Evolutionary conservation across 23 tunicate species (phyloP).

Genomic region (Pegea sp.): DNA sequence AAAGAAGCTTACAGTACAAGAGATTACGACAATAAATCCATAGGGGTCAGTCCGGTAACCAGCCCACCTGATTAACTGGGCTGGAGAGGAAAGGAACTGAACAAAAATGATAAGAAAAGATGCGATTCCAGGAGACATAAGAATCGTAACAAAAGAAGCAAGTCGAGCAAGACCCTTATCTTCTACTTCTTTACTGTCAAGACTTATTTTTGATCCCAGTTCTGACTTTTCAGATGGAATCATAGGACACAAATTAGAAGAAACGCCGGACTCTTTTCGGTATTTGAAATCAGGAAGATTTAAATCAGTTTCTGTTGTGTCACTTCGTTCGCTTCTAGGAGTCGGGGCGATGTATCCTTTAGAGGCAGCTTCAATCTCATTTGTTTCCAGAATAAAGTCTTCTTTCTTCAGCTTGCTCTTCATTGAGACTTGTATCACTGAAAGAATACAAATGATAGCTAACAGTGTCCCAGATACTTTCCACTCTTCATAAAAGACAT

Average conservation of each 20-base stretch:
- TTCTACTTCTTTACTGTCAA: not conserved
- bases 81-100: not conserved
- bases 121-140: not conserved
- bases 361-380: too few species aligned
- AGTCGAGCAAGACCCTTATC: not conserved
- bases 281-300: not conserved
- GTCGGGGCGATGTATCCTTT: too few species aligned
- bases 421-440: not conserved
- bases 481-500: not conserved
- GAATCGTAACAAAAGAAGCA: not conserved
- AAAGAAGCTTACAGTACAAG: too few species aligned
- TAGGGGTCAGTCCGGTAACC: not conserved
- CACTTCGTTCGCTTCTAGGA: not conserved
- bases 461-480: not conserved
- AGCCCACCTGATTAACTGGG: not conserved
- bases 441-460: not conserved
- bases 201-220: not conserved
- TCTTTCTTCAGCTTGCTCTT: not conserved
- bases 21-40: too few species aligned
- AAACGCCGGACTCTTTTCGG: too few species aligned
- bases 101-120: not conserved
- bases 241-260: too few species aligned
- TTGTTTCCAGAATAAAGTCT: not conserved
- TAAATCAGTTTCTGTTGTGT: not conserved
- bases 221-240: not conserved